Evolutionary conservation across 1,140 invertebrate species (phyloP).

Genomic region (Gryllus bimaculatus): DNA sequence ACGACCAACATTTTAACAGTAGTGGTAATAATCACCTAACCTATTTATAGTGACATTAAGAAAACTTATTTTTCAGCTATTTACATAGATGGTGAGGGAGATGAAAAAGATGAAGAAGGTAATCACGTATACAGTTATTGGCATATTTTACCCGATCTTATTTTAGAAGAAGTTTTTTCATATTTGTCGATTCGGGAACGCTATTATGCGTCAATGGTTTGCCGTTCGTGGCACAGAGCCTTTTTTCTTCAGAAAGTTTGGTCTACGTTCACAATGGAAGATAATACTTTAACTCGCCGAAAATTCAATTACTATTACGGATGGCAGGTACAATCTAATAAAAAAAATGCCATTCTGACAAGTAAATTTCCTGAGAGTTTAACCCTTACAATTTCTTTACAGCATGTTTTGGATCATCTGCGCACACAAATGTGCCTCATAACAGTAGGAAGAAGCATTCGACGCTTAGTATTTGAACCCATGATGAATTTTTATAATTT

Average conservation of each 20-base stretch:
- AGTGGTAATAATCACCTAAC: neutral
- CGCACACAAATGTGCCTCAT: constrained; percentile 61
- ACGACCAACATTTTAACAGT: neutral
- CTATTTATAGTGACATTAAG: neutral
- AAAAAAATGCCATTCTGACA: neutral
- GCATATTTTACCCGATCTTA: constrained; percentile 60
- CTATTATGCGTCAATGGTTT: constrained; percentile 66
- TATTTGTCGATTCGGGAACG: constrained; percentile 56
- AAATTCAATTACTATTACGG: constrained; percentile 76
- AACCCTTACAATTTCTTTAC: constrained; percentile 21
- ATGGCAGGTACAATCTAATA: constrained; percentile 47
- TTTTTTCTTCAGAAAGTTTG: constrained; percentile 68
- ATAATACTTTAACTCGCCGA: constrained; percentile 60
- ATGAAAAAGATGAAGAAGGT: constrained; percentile 31
- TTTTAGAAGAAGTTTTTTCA: constrained; percentile 68
- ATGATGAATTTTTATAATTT: constrained; percentile 74
- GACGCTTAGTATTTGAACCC: constrained; percentile 57
- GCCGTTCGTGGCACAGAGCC: constrained; percentile 55
- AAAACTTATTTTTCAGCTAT: constrained; percentile 38
- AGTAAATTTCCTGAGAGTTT: neutral
- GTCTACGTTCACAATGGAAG: constrained; percentile 60
- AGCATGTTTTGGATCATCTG: constrained; percentile 65
- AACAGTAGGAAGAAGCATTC: constrained; percentile 56
- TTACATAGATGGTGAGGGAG: constrained; percentile 44
- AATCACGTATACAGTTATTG: constrained; percentile 47